A percentile compares a stretch with the other conserved stretches of the same genome.
These are phyloP conservation scores for Neosalanx taihuensis DNA, from an alignment of 2,797 vertebrate genomes.

Conservation along the genomic window DNA sequence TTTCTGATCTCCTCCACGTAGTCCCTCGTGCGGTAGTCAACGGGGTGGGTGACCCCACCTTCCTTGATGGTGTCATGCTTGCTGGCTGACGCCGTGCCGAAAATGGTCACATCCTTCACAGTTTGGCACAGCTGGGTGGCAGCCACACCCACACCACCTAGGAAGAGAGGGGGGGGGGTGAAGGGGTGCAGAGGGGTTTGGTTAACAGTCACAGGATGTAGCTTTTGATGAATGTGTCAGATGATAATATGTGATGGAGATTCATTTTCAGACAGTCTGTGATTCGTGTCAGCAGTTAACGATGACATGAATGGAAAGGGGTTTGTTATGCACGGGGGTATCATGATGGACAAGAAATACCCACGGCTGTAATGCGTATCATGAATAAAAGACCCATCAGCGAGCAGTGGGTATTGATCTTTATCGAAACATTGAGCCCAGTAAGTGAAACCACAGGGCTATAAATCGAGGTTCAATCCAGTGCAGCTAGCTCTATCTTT, in stretches of 20 bases:
- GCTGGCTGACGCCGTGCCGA: slow-evolving; percentile 85
- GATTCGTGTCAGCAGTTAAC: no score
- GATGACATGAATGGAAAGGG: no score
- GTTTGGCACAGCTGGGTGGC: slow-evolving; percentile 87
- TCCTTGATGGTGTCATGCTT: slow-evolving; percentile 84
- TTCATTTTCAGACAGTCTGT: no score
- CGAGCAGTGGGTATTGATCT: not conserved
- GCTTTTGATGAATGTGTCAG: not conserved
- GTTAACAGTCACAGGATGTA: no score
- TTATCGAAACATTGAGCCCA: not conserved
- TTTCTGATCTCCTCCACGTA: slow-evolving; percentile 85
- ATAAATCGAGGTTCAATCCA: not conserved
- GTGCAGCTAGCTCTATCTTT: not conserved
- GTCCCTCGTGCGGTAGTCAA: slow-evolving; percentile 87
- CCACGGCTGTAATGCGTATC: not conserved
- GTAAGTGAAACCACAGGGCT: not conserved
- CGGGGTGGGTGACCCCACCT: slow-evolving; percentile 82
- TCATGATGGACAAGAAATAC: not conserved
- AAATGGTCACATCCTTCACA: slow-evolving; percentile 84
- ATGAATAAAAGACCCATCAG: not conserved
- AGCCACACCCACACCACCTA: slow-evolving; percentile 88
- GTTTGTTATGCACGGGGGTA: not conserved
- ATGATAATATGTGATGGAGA: not conserved
- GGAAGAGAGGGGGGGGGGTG: not conserved
- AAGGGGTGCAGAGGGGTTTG: not conserved